Evolutionary conservation across 2,888 invertebrate genomes (phyloP).

Genomic region (Acanthococcus lagerstroemiae): DNA sequence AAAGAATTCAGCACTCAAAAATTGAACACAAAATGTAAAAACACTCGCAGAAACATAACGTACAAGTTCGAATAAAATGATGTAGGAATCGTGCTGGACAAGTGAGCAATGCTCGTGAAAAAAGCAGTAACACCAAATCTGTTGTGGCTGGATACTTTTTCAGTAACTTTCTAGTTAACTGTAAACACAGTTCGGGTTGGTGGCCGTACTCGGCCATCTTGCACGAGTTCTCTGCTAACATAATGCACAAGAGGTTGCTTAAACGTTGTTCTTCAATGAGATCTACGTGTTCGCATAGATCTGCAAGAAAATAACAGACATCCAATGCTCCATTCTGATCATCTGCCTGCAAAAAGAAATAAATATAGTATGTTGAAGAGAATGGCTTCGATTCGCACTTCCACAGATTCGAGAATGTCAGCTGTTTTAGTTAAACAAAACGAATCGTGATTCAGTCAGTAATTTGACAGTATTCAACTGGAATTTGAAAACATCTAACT

Average conservation of each 20-base stretch:
- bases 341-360: constrained; percentile 6
- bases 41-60: not conserved
- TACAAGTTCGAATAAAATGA: not conserved
- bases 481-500: no score
- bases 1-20: no score
- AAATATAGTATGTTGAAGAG: not conserved
- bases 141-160: constrained; percentile 7
- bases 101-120: not conserved
- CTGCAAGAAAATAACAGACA: not conserved
- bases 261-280: not conserved
- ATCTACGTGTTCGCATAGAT: not conserved
- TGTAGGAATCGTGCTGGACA: constrained; percentile 1
- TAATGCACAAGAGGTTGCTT: not conserved
- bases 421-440: no score
- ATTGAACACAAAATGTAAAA: no score
- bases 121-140: not conserved
- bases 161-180: not conserved
- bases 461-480: no score
- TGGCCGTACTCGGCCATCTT: not conserved
- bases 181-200: not conserved
- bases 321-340: not conserved
- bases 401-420: no score
- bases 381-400: not conserved
- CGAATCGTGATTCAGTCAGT: no score
- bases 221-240: not conserved